Conservation (phyloP, 2,113 vertebrate species). For the Dicerorhinus sumatrensis region DNA sequence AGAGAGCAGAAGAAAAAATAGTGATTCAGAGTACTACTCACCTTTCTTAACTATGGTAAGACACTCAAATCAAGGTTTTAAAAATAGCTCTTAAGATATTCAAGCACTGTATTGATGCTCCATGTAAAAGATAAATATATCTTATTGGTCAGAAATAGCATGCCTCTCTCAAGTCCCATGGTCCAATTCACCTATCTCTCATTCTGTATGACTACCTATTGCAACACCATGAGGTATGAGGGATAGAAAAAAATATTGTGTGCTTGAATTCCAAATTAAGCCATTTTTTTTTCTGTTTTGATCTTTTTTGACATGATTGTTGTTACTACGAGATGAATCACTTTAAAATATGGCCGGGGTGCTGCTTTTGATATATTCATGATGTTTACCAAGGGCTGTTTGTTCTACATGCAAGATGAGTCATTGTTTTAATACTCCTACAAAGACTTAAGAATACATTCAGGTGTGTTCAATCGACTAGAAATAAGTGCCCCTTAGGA, state of each 20-base stretch:
- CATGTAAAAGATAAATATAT: neutral
- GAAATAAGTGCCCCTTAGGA: conserved; percentile 15
- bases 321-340: neutral
- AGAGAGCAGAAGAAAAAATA: neutral
- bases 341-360: neutral
- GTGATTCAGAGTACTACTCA: neutral
- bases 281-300: neutral
- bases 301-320: neutral
- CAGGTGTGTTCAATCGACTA: conserved; percentile 7
- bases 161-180: neutral
- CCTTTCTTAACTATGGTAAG: neutral
- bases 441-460: conserved; percentile 35
- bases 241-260: neutral
- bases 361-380: neutral
- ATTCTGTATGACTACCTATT: neutral
- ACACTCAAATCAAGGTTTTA: neutral
- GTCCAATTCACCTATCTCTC: neutral
- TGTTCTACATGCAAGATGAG: conserved; percentile 31
- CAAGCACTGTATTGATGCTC: neutral
- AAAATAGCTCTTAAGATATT: neutral
- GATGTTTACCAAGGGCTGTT: neutral
- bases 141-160: neutral
- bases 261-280: neutral
- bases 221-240: neutral
- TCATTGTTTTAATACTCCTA: conserved; percentile 60